Evolutionary conservation across 2,888 invertebrate species (phyloP).

Genomic region (Tachina lurida): DNA sequence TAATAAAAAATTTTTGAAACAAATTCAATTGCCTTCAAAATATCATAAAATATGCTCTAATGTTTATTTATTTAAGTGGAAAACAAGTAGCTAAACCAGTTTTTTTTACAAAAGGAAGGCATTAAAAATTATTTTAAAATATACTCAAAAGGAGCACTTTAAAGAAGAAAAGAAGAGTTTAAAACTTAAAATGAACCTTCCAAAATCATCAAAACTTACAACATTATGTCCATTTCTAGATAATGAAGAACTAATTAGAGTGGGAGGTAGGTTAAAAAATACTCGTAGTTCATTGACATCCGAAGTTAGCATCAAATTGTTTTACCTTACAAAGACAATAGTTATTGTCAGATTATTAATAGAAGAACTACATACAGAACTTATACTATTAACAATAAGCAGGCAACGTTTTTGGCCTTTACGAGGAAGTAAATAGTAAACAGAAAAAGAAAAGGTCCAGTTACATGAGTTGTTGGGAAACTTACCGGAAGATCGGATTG

Average conservation of each 20-base stretch:
- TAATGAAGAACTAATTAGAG: constrained; percentile 24
- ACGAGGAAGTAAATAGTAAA: constrained; percentile 36
- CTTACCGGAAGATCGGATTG: no score
- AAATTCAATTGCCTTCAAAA: neutral
- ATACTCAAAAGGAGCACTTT: neutral
- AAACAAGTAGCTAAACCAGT: neutral
- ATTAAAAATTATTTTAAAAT: neutral
- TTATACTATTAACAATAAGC: constrained; percentile 24
- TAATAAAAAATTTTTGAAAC: neutral
- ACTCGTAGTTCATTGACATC: no score
- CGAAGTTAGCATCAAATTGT: neutral
- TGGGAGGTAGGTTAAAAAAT: constrained; percentile 22
- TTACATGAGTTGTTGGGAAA: no score
- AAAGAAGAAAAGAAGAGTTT: neutral
- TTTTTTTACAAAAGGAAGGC: neutral
- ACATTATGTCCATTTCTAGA: constrained; percentile 15
- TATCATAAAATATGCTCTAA: neutral
- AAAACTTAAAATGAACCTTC: neutral
- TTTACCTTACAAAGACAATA: no score
- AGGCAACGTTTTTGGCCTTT: constrained; percentile 38
- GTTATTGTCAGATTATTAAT: constrained; percentile 21
- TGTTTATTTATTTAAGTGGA: neutral
- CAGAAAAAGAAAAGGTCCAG: constrained; percentile 4
- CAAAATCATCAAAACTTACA: neutral
- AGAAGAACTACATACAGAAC: constrained; percentile 13